A percentile compares a stretch with the other conserved stretches of the same genome.
Evolutionary conservation across 2,888 invertebrate genomes (phyloP).

Genomic region (Gnatocerus cornutus): DNA sequence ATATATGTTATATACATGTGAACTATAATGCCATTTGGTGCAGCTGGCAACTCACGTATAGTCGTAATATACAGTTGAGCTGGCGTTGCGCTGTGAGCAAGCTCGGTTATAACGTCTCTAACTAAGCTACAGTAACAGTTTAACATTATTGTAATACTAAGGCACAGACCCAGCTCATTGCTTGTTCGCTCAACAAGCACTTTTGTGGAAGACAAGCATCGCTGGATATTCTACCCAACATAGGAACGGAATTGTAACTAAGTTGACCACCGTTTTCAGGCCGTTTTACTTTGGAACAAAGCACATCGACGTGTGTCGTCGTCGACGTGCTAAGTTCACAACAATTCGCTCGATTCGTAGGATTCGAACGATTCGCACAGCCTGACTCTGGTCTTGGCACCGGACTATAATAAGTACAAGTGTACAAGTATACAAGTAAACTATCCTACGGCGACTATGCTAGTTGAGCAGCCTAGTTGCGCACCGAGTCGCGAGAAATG

Average conservation of each 20-base stretch:
- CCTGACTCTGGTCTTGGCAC: slow-evolving; percentile 61
- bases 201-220: slow-evolving; percentile 71
- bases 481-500: slow-evolving; percentile 64
- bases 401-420: slow-evolving; percentile 51
- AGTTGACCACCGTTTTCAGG: slow-evolving; percentile 53
- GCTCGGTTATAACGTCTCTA: slow-evolving; percentile 68
- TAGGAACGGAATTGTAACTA: slow-evolving; percentile 69
- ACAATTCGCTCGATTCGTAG: too few relatives aligned
- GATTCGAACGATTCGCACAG: slow-evolving; percentile 52
- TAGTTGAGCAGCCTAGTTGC: slow-evolving; percentile 69
- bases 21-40: slow-evolving; percentile 61
- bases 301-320: slow-evolving; percentile 57
- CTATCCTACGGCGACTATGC: slow-evolving; percentile 59
- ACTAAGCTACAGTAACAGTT: slow-evolving; percentile 69
- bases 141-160: slow-evolving; percentile 73
- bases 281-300: slow-evolving; percentile 25
- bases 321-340: slow-evolving; percentile 49
- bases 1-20: slow-evolving; percentile 62
- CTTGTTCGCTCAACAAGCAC: slow-evolving; percentile 69
- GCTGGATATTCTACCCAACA: slow-evolving; percentile 71
- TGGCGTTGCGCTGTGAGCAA: slow-evolving; percentile 68
- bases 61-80: slow-evolving; percentile 60
- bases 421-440: slow-evolving; percentile 55
- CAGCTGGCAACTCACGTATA: slow-evolving; percentile 60
- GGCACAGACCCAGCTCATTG: slow-evolving; percentile 72